These are phyloP conservation scores for Porites lobata DNA, from an alignment of 92 coral and sea anemone species.

Conservation along the genomic window DNA sequence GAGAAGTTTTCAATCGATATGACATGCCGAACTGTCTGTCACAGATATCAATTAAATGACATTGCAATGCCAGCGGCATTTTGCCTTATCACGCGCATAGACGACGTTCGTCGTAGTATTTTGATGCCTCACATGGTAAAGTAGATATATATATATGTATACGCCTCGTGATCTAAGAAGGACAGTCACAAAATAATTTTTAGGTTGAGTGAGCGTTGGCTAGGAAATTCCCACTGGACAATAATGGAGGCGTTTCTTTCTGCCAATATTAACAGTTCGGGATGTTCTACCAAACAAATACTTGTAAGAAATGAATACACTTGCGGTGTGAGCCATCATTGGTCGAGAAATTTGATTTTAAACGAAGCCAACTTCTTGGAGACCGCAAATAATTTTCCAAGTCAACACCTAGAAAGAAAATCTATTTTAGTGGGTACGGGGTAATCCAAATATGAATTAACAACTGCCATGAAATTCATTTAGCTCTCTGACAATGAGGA, in stretches of 20 bases:
- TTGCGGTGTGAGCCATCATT: slow-evolving; percentile 11
- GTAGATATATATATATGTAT: no score
- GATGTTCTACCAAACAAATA: background rate
- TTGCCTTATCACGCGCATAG: slow-evolving; percentile 1
- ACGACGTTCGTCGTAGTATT: background rate
- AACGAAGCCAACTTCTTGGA: slow-evolving; percentile 7
- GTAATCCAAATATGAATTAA: slow-evolving; percentile 41
- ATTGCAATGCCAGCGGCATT: slow-evolving; percentile 3
- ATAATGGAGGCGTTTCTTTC: background rate
- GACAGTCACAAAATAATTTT: no score
- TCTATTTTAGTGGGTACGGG: slow-evolving; percentile 43
- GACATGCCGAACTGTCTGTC: slow-evolving; percentile 4
- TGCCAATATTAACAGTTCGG: background rate
- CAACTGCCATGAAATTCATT: slow-evolving; percentile 36
- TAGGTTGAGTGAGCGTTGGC: background rate
- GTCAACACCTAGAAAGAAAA: slow-evolving; percentile 41
- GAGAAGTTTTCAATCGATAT: slow-evolving; percentile 1
- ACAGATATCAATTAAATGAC: slow-evolving; percentile 7
- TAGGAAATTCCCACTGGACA: background rate
- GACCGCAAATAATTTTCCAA: slow-evolving; percentile 50
- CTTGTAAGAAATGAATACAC: background rate
- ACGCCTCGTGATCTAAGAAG: no score
- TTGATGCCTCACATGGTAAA: slow-evolving; percentile 9
- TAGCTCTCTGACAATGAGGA: background rate
- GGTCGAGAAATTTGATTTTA: slow-evolving; percentile 20